phyloP scores from a whole-genome alignment of 2,888 invertebrate species.

The Halictus ligatus region DNA sequence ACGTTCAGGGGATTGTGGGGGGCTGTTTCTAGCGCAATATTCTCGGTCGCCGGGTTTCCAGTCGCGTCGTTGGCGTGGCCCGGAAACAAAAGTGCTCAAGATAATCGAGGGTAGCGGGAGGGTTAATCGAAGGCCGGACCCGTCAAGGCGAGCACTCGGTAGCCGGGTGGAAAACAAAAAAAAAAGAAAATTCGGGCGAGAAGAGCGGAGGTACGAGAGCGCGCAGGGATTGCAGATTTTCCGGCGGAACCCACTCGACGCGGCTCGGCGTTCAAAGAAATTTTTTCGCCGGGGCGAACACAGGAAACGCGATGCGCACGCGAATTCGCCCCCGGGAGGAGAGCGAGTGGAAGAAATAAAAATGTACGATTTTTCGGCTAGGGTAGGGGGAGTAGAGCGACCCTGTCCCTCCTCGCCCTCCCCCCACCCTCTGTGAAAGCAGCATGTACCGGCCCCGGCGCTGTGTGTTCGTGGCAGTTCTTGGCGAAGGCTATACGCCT shows the following conservation, averaged over 20 bases:
- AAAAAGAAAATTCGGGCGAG: neutral
- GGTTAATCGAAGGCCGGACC: neutral
- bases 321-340: constrained; percentile 42
- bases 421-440: constrained; percentile 21
- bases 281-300: constrained; percentile 15
- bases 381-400: constrained; percentile 44
- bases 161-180: neutral
- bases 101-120: neutral
- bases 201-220: neutral
- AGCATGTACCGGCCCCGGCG: constrained; percentile 24
- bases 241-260: constrained; percentile 13
- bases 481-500: constrained; percentile 70
- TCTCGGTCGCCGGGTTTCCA: neutral
- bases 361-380: constrained; percentile 70
- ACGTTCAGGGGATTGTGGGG: too few relatives aligned
- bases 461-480: constrained; percentile 48
- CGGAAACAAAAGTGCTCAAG: neutral
- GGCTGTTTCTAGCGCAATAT: neutral
- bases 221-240: constrained; percentile 34
- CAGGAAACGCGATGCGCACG: constrained; percentile 22
- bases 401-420: neutral
- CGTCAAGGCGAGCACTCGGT: neutral
- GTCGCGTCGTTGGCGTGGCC: neutral
- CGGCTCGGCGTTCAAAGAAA: constrained; percentile 36
- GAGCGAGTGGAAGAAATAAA: constrained; percentile 75